A percentile compares a stretch with the other conserved stretches of the same genome.
These are phyloP conservation scores for Dynastes hyllus DNA, from an alignment of 2,888 invertebrate genomes.

Conservation along the genomic window DNA sequence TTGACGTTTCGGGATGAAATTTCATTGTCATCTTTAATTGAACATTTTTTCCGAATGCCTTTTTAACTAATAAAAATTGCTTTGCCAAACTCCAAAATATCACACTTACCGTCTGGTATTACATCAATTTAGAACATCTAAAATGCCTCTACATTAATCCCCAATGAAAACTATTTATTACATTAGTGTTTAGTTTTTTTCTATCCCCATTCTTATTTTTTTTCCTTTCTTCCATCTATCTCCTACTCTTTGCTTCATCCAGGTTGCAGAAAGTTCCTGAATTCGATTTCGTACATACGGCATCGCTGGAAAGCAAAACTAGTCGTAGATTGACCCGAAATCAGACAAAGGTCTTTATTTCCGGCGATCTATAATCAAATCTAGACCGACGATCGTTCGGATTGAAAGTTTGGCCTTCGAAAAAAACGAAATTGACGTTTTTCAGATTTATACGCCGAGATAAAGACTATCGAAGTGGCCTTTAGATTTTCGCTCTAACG, in stretches of 20 bases:
- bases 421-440: conserved; percentile 24
- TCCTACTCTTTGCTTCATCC: neutral
- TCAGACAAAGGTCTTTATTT: conserved; percentile 47
- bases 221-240: neutral
- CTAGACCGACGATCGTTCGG: conserved; percentile 50
- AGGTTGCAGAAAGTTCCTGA: neutral
- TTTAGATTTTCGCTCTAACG: neutral
- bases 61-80: too few relatives aligned
- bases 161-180: too few relatives aligned
- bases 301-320: conserved; percentile 1
- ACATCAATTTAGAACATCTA: too few relatives aligned
- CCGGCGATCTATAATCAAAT: conserved; percentile 56
- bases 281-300: conserved; percentile 1
- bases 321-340: conserved; percentile 30
- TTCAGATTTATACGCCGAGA: conserved; percentile 27
- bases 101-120: too few relatives aligned
- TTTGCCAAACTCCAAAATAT: too few relatives aligned
- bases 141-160: too few relatives aligned
- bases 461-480: conserved; percentile 21
- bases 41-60: too few relatives aligned
- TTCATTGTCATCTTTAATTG: too few relatives aligned
- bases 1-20: too few relatives aligned
- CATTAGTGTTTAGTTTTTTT: neutral
- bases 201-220: neutral
- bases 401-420: conserved; percentile 40